Evolutionary conservation across 1,140 invertebrate genomes (phyloP), one percentile per base, ranked within the genome.

Genomic region (Lerema accius): DNA sequence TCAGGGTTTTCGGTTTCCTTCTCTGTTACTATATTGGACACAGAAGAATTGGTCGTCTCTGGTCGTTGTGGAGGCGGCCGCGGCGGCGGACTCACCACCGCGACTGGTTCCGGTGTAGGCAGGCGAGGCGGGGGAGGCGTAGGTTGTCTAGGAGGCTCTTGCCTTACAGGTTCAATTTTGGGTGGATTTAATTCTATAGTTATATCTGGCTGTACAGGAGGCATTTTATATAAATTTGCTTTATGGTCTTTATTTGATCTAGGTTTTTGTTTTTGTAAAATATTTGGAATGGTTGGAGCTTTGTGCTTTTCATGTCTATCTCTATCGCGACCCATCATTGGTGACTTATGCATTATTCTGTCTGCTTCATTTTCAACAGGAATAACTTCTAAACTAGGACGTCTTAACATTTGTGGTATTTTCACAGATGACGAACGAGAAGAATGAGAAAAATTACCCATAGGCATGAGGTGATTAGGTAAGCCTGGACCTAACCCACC

Each of bases 1-100:
- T 93, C 93, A 26, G 67, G 71, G 62, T 86, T 92, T 64, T 93
- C 92, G 64, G 90, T 89, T 17, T 91, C 90, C 64, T 86, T 84
- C 69, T 91, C 90, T 48, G 80, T 65, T 28, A 45, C 23, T n/a
- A 11, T 16, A 60, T 82, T 80, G 6, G 75, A 42, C 15, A 71
- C 35, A 11, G 71, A 51, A 11, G 51, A 40, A 60, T 72, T 76
- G 13, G 67, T 51, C 51, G 70, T 63, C 50, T 63, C 53, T 9
- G 70, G 68, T 19, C 11, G 43, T 15, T 56, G 65, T 7, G 78
- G 69, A 37, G 60, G 65, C 6, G 71, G 74, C 5, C 67, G 68
- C 13, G 78, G 71, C 49, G 64, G 59, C 19, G 68, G 46, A 43
- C 65, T 62, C 23, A 10, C 14, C 9, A 45, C 53, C 17, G 67